phyloP scores from a whole-genome alignment of 2,888 invertebrate species.

The Auanema sp. region DNA sequence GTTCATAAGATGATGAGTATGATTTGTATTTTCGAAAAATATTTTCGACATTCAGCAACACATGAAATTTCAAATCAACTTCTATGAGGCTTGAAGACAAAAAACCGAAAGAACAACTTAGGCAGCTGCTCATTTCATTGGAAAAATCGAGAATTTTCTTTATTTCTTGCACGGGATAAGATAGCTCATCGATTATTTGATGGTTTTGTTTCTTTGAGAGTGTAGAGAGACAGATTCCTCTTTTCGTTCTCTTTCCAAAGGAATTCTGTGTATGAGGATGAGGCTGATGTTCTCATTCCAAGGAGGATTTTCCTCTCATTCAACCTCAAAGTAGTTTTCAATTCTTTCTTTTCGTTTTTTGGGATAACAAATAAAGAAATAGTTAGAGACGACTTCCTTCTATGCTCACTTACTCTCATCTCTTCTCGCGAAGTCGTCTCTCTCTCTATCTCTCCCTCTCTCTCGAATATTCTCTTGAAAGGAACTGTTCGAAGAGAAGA shows the following conservation, averaged over 20 bases:
- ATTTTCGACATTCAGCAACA: too few relatives aligned
- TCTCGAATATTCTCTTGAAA: neutral
- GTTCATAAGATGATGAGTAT: too few relatives aligned
- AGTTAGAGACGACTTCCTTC: neutral
- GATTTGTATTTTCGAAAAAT: too few relatives aligned
- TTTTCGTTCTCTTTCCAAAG: neutral
- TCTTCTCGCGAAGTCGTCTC: neutral
- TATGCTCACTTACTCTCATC: neutral
- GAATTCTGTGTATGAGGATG: too few relatives aligned
- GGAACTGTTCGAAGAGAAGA: neutral
- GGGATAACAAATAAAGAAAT: neutral
- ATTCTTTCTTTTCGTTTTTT: neutral
- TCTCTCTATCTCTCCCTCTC: neutral
- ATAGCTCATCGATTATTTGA: too few relatives aligned
- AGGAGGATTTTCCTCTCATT: slow-evolving; percentile 5
- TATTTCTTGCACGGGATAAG: too few relatives aligned
- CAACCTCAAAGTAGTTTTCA: slow-evolving; percentile 3
- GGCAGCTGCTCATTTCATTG: too few relatives aligned
- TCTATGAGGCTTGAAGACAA: too few relatives aligned
- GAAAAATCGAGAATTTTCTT: too few relatives aligned
- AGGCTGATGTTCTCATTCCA: too few relatives aligned
- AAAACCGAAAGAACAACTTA: too few relatives aligned
- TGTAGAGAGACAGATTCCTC: slow-evolving; percentile 4
- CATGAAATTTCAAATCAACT: too few relatives aligned
- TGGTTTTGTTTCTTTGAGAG: slow-evolving; percentile 5